Evolutionary conservation across 2,888 invertebrate genomes (phyloP), one percentile per base, ranked within the genome.

Genomic region (Nomada fucata): DNA sequence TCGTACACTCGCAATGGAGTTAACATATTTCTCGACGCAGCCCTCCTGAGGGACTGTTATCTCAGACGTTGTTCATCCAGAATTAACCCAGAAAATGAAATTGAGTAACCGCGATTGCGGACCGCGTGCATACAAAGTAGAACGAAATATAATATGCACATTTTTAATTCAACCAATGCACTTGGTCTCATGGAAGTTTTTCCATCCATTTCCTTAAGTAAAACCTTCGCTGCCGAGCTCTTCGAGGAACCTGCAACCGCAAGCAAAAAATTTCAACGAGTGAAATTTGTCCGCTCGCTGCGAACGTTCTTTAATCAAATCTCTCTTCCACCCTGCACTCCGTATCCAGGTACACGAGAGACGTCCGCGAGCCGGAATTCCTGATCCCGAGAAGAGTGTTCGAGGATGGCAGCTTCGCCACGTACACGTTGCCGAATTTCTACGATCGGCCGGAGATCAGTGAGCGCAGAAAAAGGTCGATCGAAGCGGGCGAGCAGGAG

Each of bases 321-420:
- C 15, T 52, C 42, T n/a, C 60, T 2, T 36, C 57, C 23, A 50
- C 4, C 10, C 18, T 26, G 23, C 18, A 18, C 3, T 13, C 50
- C 15, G 7, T 29, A 52, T 59, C 13, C 83, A 94, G 94, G 88
- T 95, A 94, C 87, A 95, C 95, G 23, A 91, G 94, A 78, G 91
- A 94, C 74, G 90, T 95, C n/a, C 90, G 90, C 67, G 90, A 94
- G 36, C 94, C 94, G 73, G 92, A 94, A 72, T 89, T 95, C 26
- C 83, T 94, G 36, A 92, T 95, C 55, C 95, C 95, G 5, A 93
- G 94, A 63, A 94, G 94, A 88, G 91, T 94, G 29, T 90, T 91
- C 53, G 72, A 85, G 36, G 91, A 94, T 52, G 95, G 95, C 13
- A 91, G 92, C 20, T 95, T 95, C 87, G 69, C 92, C 23, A 92